Evolutionary conservation across 1,140 invertebrate genomes (phyloP), one percentile per base, ranked within the genome.

Genomic region (Heliconius himera): DNA sequence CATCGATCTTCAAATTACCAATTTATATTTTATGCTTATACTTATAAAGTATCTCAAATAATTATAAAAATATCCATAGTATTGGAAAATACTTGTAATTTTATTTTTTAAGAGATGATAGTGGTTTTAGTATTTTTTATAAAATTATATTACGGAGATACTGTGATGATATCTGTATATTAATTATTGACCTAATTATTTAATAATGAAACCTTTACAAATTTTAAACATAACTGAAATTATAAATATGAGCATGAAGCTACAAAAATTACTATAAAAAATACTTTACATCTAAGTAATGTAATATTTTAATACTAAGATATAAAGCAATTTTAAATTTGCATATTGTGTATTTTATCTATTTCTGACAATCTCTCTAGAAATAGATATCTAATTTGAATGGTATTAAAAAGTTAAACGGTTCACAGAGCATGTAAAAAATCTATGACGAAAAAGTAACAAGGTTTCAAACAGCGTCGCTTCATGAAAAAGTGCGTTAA

Each of bases 361-460:
- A 60, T 60, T 60, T 60, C 54, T 22, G n/a, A 60, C 54, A 60
- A 22, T 60, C 54, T 60, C 54, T 60, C 54, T 60, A 60, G 54
- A 60, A 60, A 60, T 60, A 60, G 54, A 60, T 60, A 60, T 60
- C 54, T 60, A 60, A 60, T 60, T 60, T 60, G 54, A 60, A 60
- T 22, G n/a, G 54, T 60, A 60, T 60, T 60, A 60, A 60, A 60
- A 60, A 60, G 54, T 60, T 60, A 22, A 60, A n/a, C n/a, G n/a
- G 54, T 60, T 60, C 54, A 60, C 54, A 26, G 54, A 60, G 54
- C 54, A 26, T 60, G 9, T 60, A 60, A 60, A 60, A 60, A 60
- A 60, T 60, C 54, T 60, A 60, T 60, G 22, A 22, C 54, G 54
- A 60, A 60, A 60, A 60, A 60, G 54, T 60, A 22, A 60, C 54